A percentile compares a stretch with the other conserved stretches of the same genome.
Evolutionary conservation across 2,797 vertebrate species (phyloP).

Genomic region (Pangasius larnaudii): DNA sequence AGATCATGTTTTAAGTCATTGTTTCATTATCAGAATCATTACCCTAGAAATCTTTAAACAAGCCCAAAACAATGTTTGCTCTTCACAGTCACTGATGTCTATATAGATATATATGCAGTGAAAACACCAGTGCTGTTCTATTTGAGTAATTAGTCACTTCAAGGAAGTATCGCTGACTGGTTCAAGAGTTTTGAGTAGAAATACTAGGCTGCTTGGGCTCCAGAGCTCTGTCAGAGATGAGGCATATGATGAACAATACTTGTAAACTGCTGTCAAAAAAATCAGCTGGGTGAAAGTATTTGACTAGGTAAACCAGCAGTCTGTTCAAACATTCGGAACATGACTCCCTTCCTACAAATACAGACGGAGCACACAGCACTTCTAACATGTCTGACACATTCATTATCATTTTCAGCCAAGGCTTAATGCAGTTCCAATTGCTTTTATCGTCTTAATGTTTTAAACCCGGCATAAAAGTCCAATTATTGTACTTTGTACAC

Average conservation of each 20-base stretch:
- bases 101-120: background rate
- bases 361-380: background rate
- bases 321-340: background rate
- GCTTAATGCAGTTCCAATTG: background rate
- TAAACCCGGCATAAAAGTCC: background rate
- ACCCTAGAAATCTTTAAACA: background rate
- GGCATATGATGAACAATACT: background rate
- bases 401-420: background rate
- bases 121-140: background rate
- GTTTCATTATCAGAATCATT: background rate
- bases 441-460: background rate
- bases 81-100: background rate
- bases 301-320: background rate
- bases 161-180: background rate
- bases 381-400: background rate
- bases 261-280: background rate
- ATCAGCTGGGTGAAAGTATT: slow-evolving; percentile 3
- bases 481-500: background rate
- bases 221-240: background rate
- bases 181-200: background rate
- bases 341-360: background rate
- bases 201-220: background rate
- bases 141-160: background rate
- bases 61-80: background rate
- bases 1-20: background rate